Conservation (phyloP, 1,140 invertebrate species). For the Drosophila pachea region DNA sequence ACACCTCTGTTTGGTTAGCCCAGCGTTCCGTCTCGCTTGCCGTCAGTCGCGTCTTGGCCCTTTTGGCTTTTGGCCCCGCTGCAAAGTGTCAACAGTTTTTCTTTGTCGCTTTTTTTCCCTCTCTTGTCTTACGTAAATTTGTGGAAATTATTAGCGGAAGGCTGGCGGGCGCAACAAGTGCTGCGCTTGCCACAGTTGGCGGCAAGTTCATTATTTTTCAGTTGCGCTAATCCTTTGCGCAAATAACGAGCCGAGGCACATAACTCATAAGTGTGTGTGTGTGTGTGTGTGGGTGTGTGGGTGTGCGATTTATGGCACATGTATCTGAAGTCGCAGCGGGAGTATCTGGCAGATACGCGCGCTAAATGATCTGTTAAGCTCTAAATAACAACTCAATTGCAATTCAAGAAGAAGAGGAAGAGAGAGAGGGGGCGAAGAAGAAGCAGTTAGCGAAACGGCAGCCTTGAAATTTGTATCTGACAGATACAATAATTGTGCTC, state of each 20-base stretch:
- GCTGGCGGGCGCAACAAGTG: conserved; percentile 57
- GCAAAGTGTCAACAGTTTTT: conserved; percentile 40
- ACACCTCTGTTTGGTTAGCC: conserved; percentile 61
- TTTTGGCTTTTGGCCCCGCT: not conserved
- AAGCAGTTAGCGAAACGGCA: conserved; percentile 11
- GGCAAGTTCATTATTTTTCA: conserved; percentile 63
- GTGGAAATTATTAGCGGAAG: conserved; percentile 70
- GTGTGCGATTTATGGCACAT: conserved; percentile 28
- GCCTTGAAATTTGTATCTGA: conserved; percentile 20
- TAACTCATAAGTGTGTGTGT: conserved; percentile 65
- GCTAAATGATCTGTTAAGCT: conserved; percentile 73
- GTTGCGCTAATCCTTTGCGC: conserved; percentile 58
- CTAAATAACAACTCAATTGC: conserved; percentile 66
- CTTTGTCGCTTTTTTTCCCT: no score
- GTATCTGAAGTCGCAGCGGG: conserved; percentile 1
- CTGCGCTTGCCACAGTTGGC: conserved; percentile 33
- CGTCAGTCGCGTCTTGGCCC: not conserved
- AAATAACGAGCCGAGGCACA: conserved; percentile 53
- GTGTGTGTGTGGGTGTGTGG: conserved; percentile 66
- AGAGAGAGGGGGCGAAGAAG: not conserved
- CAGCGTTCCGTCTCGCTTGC: conserved; percentile 13
- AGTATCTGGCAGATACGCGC: conserved; percentile 46
- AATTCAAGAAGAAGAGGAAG: not conserved
- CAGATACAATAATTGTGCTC: conserved; percentile 12
- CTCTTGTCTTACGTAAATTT: conserved; percentile 57